Base-by-base conservation (phyloP, 2,797 vertebrate species). In the Novumbra hubbsi region DNA sequence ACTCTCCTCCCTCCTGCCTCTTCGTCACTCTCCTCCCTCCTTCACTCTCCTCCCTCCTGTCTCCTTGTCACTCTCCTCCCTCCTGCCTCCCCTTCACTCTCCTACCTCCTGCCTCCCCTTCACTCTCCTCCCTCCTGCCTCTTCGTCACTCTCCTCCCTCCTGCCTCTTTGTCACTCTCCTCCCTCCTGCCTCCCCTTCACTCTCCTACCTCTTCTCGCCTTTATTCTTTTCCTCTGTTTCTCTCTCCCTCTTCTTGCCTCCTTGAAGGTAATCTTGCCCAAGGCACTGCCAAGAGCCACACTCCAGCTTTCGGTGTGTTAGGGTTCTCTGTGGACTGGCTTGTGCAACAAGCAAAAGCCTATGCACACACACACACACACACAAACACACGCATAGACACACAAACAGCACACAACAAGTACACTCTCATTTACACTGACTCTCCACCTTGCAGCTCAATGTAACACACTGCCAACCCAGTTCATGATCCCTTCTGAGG, bases 281-380 rank as follows among this genome's bases (percentile, higher is more conserved):
- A 27, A 63, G 24, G 83, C 78, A 76, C 24, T 68, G 86, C 86
- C 83, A 55, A 55, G 72, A 76, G 84, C 85, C 74, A 82, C 73
- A 78, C 70, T 71, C 21, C 24, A 66, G 76, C 63, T 71, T 68
- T 73, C 72, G 66, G 74, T 75, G 67, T 76, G 72, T 70, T 66
- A 57, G 16, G 57, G 50, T 52, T 66, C 57, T 72, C 78, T 73
- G 68, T 45, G 28, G 69, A 60, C 30, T 77, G 68, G 52, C 63
- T 67, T 71, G 14, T 45, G 41, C 68, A 32, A 32, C 64, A 66
- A 16, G 64, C 41, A 57, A 1, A 57, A 17, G 11, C 52, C 16
- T 21, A 57, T 8, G n/a, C 52, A 8, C 19, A 57, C 52, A 64
- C 34, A 60, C n/a, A 72, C 32, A 48, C 70, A 72, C 55, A 72